Evolutionary conservation across 2,113 vertebrate genomes (phyloP).

Genomic region (Lampris megalopsis): DNA sequence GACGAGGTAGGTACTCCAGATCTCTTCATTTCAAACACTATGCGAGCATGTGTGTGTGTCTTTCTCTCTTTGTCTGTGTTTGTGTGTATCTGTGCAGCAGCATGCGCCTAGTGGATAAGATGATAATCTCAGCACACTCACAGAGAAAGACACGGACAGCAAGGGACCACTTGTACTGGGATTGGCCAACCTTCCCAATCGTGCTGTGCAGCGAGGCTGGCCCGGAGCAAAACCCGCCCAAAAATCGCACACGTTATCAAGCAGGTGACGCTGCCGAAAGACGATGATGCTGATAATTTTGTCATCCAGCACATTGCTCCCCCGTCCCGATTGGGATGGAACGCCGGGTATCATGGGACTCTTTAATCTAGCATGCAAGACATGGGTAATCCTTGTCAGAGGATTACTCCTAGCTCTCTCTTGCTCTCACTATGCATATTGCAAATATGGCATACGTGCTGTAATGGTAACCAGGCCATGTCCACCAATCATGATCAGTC

Average conservation of each 20-base stretch:
- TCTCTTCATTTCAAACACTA: conserved; percentile 42
- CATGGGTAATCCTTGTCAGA: conserved; percentile 70
- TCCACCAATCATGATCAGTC: conserved; percentile 52
- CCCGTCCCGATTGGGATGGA: conserved; percentile 34
- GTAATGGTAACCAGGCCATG: conserved; percentile 50
- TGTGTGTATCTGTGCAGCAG: conserved; percentile 11
- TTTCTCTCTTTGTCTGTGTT: conserved; percentile 1
- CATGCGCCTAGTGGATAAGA: conserved; percentile 30
- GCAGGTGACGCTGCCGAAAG: conserved; percentile 10
- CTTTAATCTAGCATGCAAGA: conserved; percentile 75
- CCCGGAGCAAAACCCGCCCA: conserved; percentile 4
- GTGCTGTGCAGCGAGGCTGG: neutral
- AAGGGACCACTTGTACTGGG: conserved; percentile 14
- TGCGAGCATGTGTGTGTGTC: neutral
- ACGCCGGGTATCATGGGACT: conserved; percentile 53
- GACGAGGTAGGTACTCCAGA: conserved; percentile 53
- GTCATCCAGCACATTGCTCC: conserved; percentile 48
- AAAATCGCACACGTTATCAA: conserved; percentile 33
- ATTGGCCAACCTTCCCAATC: conserved; percentile 48
- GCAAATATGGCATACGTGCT: conserved; percentile 57
- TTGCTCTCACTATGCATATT: conserved; percentile 44
- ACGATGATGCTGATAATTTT: conserved; percentile 33
- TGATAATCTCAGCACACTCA: conserved; percentile 54
- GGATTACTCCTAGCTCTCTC: conserved; percentile 66
- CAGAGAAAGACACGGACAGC: conserved; percentile 17